Base-by-base conservation (phyloP, 2,113 vertebrate species). In the Chitala chitala region DNA sequence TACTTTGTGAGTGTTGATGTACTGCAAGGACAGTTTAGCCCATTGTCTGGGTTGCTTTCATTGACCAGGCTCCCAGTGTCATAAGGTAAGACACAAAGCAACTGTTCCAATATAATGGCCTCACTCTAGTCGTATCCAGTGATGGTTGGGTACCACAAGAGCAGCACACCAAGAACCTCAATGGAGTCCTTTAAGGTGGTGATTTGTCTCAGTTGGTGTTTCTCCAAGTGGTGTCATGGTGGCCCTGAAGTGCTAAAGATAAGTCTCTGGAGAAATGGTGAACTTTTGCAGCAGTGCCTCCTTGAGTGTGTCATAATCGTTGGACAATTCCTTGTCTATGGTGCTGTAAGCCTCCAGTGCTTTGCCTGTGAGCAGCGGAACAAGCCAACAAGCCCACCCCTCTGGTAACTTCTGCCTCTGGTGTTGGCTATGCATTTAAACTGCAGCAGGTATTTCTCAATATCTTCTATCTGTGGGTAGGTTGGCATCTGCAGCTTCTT, bases 11-110 rank as follows among this genome's bases (percentile, higher is more conserved):
- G 63, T 36, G 17, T 68, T 75, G 5, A 68, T 1, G 63, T 75
- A 75, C 33, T 75, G 48, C 20, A 3, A 3, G 1, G 36, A 61
- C 26, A 75, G 50, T 22, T 55, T 75, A 2, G 50, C 20, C 73
- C 63, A 68, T 40, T 7, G 20, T 44, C 22, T 12, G 59, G 72
- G 8, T 74, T 46, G n/a, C 22, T 61, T 36, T 75, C 63, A 31
- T 29, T 68, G n/a, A 75, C 48, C 63, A 46, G 68, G 46, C 48
- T 75, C 48, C 46, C 40, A 3, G 31, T 55, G n/a, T 75, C 73
- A 12, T 7, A 5, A 3, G 61, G 63, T 3, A 64, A 29, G 29
- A 75, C 33, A 9, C 51, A 31, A 0, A 74, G 29, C 44, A 65
- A 10, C 44, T 66, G 64, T 33, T 66, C 38, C 2, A 66, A n/a